Evolutionary conservation across 2,888 invertebrate genomes (phyloP).

Genomic region (Andrena trimmerana): DNA sequence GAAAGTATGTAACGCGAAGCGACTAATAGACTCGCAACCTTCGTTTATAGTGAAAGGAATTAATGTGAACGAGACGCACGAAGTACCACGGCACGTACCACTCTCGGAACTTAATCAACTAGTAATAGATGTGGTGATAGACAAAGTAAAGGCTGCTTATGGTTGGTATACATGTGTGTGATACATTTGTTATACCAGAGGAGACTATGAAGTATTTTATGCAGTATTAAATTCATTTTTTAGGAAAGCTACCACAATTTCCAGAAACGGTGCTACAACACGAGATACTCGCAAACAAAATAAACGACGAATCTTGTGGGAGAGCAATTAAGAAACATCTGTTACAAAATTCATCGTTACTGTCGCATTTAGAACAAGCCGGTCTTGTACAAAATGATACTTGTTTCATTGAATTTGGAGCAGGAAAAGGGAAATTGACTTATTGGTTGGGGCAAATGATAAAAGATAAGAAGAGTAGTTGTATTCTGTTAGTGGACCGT

Average conservation of each 20-base stretch:
- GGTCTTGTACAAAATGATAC: slow-evolving; percentile 88
- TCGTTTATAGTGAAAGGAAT: slow-evolving; percentile 87
- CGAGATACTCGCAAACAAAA: slow-evolving; percentile 85
- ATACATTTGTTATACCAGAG: neutral
- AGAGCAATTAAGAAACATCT: slow-evolving; percentile 90
- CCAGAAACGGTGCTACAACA: slow-evolving; percentile 84
- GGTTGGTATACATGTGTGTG: slow-evolving; percentile 69
- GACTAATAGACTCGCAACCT: slow-evolving; percentile 84
- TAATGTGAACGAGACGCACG: slow-evolving; percentile 83
- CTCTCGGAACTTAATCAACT: slow-evolving; percentile 75
- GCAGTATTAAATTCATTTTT: slow-evolving; percentile 32
- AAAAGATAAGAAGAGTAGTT: slow-evolving; percentile 85
- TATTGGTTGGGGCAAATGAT: slow-evolving; percentile 91
- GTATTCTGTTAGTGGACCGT: slow-evolving; percentile 92
- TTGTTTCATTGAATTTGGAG: slow-evolving; percentile 95
- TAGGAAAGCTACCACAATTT: slow-evolving; percentile 82
- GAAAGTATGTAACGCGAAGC: slow-evolving; percentile 90
- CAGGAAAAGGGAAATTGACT: slow-evolving; percentile 95
- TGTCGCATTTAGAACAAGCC: slow-evolving; percentile 89
- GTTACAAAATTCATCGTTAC: slow-evolving; percentile 91
- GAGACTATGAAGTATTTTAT: neutral
- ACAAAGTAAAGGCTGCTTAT: slow-evolving; percentile 78
- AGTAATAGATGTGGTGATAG: slow-evolving; percentile 73
- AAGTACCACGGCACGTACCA: slow-evolving; percentile 67
- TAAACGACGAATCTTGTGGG: slow-evolving; percentile 87